Percentiles rank a stretch among this genome's conserved stretches.
These are phyloP conservation scores for Crotalus tigris DNA, from an alignment of 2,113 vertebrate species.

Conservation along the genomic window DNA sequence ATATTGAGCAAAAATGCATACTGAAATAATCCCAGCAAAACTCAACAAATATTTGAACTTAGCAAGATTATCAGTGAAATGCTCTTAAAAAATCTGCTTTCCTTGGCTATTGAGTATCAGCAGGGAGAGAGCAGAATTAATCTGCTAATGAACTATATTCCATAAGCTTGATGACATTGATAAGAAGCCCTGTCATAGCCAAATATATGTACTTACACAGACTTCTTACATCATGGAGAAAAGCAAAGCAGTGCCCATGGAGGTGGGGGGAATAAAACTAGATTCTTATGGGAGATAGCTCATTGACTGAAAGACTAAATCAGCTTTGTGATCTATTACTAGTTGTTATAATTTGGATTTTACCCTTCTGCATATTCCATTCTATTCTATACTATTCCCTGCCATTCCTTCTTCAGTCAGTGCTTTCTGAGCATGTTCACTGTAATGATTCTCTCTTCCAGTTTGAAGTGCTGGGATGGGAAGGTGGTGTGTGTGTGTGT, in stretches of 20 bases:
- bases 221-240: background rate
- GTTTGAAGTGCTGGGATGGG: background rate
- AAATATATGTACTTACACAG: background rate
- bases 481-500: background rate
- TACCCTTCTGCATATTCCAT: background rate
- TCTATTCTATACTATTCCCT: background rate
- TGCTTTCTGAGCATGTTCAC: background rate
- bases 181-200: background rate
- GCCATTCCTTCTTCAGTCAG: background rate
- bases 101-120: background rate
- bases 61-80: background rate
- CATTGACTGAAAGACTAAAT: background rate
- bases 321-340: background rate
- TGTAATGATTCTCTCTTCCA: background rate
- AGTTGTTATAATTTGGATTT: background rate
- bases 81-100: background rate
- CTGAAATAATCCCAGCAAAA: background rate
- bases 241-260: background rate
- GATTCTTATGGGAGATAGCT: background rate
- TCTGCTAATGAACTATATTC: background rate
- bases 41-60: background rate
- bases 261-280: background rate
- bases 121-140: background rate
- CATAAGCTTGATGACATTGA: background rate
- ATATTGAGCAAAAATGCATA: background rate